phyloP scores from a whole-genome alignment of 2,113 vertebrate species.

The Myiozetetes cayanensis region DNA sequence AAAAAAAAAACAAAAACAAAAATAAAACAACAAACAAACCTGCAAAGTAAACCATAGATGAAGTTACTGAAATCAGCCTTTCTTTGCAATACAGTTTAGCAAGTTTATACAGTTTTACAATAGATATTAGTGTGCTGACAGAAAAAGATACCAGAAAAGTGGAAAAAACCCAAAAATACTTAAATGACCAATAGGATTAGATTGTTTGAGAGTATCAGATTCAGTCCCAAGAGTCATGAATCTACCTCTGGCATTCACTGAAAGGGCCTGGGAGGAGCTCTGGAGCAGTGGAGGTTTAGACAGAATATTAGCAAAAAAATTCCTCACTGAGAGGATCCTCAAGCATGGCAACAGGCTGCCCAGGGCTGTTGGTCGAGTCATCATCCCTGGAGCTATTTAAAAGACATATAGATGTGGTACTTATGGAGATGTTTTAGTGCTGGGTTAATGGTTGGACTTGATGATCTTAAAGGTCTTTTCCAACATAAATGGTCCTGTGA shows the following conservation, averaged over 20 bases:
- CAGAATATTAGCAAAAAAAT: background rate
- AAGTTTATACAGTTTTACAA: too few relatives aligned
- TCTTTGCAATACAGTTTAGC: background rate
- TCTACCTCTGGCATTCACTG: background rate
- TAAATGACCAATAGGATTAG: background rate
- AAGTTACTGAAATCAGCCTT: background rate
- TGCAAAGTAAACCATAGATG: background rate
- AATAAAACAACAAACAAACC: too few relatives aligned
- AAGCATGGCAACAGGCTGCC: background rate
- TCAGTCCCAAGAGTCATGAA: background rate
- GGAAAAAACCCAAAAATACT: background rate
- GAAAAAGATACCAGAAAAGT: background rate
- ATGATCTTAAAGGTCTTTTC: background rate
- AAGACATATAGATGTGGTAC: background rate
- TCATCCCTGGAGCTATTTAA: background rate
- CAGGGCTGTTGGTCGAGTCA: background rate
- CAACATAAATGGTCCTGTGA: background rate
- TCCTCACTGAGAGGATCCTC: accelerated
- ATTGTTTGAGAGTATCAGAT: background rate
- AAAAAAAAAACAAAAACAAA: background rate
- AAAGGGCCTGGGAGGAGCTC: background rate
- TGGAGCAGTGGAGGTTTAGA: background rate
- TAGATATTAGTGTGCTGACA: background rate
- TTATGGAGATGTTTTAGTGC: background rate
- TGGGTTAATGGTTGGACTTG: accelerated